Evolutionary conservation across 1,140 invertebrate genomes (phyloP).

Genomic region (Drosophila sp.): DNA sequence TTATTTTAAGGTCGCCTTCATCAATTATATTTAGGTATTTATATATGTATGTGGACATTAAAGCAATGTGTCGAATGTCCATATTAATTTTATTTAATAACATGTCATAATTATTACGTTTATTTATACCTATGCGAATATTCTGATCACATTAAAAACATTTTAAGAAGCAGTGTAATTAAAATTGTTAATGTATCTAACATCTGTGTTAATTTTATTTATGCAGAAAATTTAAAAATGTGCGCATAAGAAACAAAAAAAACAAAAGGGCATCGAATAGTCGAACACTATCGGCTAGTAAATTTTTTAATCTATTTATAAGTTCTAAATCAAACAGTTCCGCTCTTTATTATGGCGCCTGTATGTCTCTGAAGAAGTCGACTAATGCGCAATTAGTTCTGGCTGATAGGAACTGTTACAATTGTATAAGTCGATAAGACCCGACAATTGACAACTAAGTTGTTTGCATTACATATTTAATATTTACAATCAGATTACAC

Average conservation of each 20-base stretch:
- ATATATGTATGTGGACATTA: neutral
- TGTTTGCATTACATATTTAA: conserved; percentile 1
- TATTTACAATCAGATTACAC: neutral
- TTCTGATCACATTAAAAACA: neutral
- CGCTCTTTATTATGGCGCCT: conserved; percentile 18
- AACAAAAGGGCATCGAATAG: too few relatives aligned
- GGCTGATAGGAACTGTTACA: conserved; percentile 19
- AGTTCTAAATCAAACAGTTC: neutral
- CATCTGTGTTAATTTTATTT: too few relatives aligned
- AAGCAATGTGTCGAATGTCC: neutral
- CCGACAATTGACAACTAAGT: conserved; percentile 1
- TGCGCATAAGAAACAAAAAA: too few relatives aligned
- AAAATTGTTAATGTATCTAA: too few relatives aligned
- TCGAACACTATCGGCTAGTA: too few relatives aligned
- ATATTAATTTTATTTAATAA: neutral
- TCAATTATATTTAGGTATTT: too few relatives aligned
- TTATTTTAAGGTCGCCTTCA: neutral
- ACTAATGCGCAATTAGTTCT: neutral
- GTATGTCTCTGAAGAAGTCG: conserved; percentile 15
- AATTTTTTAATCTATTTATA: neutral
- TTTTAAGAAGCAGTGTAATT: neutral
- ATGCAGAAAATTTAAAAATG: too few relatives aligned
- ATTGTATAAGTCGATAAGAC: conserved; percentile 1
- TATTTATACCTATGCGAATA: neutral
- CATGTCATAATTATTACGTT: conserved; percentile 5